phyloP scores from a whole-genome alignment of 2,113 vertebrate genomes.

The Baryphthengus martii region DNA sequence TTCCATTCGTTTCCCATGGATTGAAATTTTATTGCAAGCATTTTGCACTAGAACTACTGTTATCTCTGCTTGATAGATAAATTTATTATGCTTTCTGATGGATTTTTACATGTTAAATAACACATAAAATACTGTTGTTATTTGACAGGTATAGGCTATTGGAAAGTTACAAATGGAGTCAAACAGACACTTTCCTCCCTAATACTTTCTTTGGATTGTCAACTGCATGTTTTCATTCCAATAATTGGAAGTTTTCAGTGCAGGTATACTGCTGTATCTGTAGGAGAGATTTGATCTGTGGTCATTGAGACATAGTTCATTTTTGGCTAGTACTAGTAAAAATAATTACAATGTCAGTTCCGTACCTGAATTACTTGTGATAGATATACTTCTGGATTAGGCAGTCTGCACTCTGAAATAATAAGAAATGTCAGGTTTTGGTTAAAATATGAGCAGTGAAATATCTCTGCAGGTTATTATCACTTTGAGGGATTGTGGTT shows the following conservation, averaged over 20 bases:
- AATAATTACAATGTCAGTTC: constrained; percentile 56
- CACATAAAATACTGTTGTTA: neutral
- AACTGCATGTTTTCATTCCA: constrained; percentile 14
- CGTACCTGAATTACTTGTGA: constrained; percentile 44
- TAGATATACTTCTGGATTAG: constrained; percentile 58
- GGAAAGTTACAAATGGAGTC: neutral
- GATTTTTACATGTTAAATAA: neutral
- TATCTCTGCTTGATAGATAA: neutral
- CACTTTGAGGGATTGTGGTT: constrained; percentile 55
- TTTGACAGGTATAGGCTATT: neutral
- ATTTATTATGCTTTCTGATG: constrained; percentile 2
- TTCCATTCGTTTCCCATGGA: accelerated
- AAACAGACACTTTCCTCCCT: neutral
- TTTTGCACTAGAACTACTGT: neutral
- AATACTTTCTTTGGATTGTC: neutral
- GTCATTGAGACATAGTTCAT: constrained; percentile 22
- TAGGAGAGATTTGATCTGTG: constrained; percentile 38
- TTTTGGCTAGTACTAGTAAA: constrained; percentile 46
- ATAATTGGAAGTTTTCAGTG: constrained; percentile 7
- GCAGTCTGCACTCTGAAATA: constrained; percentile 34
- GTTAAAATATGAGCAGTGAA: constrained; percentile 59
- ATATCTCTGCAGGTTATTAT: constrained; percentile 64
- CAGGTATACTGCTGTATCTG: neutral
- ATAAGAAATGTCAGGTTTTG: constrained; percentile 62
- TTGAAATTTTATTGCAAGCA: neutral